Conservation (phyloP, 2,888 invertebrate genomes). For the Norana najaformis region DNA sequence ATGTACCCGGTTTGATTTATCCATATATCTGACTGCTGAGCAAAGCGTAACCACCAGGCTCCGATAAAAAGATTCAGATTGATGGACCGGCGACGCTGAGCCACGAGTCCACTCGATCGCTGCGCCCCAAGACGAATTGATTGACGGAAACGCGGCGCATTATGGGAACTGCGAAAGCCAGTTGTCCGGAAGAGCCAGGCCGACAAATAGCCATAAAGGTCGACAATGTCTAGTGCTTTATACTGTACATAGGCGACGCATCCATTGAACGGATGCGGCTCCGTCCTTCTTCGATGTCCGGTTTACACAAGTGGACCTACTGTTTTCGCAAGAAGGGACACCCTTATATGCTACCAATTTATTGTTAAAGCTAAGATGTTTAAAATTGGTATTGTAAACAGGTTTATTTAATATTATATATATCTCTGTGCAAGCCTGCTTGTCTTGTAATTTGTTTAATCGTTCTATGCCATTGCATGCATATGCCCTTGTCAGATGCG, state of each 20-base stretch:
- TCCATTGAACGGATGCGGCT: not conserved
- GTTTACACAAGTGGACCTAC: too few relatives aligned
- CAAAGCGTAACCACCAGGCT: not conserved
- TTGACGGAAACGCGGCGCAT: constrained; percentile 1
- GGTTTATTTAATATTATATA: too few relatives aligned
- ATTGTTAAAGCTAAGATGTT: too few relatives aligned
- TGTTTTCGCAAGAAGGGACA: too few relatives aligned
- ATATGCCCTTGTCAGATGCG: too few relatives aligned
- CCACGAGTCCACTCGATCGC: not conserved
- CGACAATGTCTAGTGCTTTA: not conserved
- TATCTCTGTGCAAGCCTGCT: too few relatives aligned
- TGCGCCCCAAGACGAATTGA: not conserved
- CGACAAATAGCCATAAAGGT: not conserved
- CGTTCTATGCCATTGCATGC: too few relatives aligned
- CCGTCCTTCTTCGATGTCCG: not conserved
- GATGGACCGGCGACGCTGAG: not conserved
- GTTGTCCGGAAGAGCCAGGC: not conserved
- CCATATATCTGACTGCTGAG: not conserved
- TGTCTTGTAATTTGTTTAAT: too few relatives aligned
- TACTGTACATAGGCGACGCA: not conserved
- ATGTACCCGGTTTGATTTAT: not conserved
- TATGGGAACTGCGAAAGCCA: not conserved
- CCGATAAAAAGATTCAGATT: not conserved
- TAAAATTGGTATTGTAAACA: too few relatives aligned
- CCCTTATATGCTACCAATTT: too few relatives aligned